These are phyloP conservation scores for Melanotaenia pygmaea DNA, from an alignment of 2,797 vertebrate species.

Conservation along the genomic window DNA sequence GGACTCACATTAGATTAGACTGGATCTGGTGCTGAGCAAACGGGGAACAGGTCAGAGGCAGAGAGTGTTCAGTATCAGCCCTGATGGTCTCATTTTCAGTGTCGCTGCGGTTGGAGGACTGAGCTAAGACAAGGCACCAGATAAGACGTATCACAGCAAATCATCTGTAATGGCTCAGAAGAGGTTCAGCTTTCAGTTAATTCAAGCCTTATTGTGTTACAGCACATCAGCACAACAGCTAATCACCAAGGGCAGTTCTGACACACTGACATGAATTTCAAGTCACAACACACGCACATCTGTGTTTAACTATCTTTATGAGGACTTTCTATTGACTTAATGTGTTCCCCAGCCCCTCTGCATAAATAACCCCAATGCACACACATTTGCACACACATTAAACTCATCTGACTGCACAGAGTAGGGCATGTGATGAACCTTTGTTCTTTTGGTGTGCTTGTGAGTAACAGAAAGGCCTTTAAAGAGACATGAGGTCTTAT, in stretches of 20 bases:
- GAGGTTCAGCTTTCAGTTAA: constrained; percentile 69
- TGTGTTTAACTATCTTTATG: neutral
- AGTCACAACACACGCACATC: constrained; percentile 5
- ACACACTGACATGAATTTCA: constrained; percentile 69
- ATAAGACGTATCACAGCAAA: constrained; percentile 55
- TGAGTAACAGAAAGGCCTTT: neutral
- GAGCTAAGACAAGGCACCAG: constrained; percentile 44
- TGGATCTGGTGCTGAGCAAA: constrained; percentile 10
- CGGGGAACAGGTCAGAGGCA: constrained; percentile 31
- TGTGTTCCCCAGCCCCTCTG: neutral
- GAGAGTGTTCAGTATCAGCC: constrained; percentile 22
- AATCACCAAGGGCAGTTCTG: constrained; percentile 52
- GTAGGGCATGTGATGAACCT: constrained; percentile 13
- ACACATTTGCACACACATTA: neutral
- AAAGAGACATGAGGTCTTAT: neutral
- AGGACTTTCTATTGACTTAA: neutral
- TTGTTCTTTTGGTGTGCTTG: neutral
- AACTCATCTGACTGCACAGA: neutral
- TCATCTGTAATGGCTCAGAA: constrained; percentile 53
- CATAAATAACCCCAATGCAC: too few species aligned
- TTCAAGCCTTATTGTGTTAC: constrained; percentile 64
- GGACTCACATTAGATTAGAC: neutral
- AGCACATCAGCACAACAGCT: constrained; percentile 39
- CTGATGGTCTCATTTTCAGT: constrained; percentile 49
- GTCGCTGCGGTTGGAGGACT: constrained; percentile 3